Evolutionary conservation across 2,888 invertebrate genomes (phyloP).

Genomic region (Hylaea fasciaria): DNA sequence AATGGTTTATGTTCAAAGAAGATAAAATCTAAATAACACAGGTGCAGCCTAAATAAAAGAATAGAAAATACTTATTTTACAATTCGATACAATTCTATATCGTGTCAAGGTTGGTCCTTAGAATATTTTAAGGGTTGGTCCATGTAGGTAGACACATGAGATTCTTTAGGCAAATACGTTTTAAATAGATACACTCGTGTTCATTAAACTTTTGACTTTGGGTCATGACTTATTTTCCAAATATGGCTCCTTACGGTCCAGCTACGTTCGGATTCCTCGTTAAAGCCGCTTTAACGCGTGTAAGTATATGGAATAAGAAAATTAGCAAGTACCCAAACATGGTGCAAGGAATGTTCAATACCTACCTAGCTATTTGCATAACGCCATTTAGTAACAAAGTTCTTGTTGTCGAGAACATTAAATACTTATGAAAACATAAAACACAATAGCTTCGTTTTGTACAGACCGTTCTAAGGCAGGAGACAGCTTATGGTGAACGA

Average conservation of each 20-base stretch:
- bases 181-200: background rate
- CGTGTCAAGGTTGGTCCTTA: too few relatives aligned
- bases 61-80: too few relatives aligned
- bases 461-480: too few relatives aligned
- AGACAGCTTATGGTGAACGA: too few relatives aligned
- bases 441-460: too few relatives aligned
- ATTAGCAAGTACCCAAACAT: constrained; percentile 22
- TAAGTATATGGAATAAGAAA: constrained; percentile 9
- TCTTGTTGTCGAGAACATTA: background rate
- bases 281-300: constrained; percentile 13
- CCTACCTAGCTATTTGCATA: background rate
- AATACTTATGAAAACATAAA: background rate
- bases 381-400: constrained; percentile 2
- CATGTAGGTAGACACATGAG: too few relatives aligned
- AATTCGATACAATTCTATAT: too few relatives aligned
- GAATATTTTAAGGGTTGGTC: too few relatives aligned
- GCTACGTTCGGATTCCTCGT: constrained; percentile 12
- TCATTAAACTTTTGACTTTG: constrained; percentile 7
- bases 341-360: constrained; percentile 14
- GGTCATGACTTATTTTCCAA: constrained; percentile 12
- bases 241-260: constrained; percentile 8
- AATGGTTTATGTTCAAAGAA: too few relatives aligned
- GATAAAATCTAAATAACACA: too few relatives aligned
- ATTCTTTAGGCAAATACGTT: too few relatives aligned
- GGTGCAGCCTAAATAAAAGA: too few relatives aligned